Conservation (phyloP, 1,140 invertebrate genomes). For the Solenopsis fugax region DNA sequence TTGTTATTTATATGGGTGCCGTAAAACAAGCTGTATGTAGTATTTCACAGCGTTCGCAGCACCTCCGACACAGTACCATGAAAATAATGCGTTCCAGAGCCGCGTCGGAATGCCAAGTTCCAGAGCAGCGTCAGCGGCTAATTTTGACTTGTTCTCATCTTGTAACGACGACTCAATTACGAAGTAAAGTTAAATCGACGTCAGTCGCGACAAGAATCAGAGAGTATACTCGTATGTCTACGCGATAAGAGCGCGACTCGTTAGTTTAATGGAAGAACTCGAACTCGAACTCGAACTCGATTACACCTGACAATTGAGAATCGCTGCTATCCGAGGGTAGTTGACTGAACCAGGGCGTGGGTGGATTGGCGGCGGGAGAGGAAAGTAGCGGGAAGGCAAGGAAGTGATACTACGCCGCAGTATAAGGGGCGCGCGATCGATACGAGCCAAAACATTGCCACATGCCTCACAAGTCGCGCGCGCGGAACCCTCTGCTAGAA, state of each 20-base stretch:
- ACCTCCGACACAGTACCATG: neutral
- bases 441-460: constrained; percentile 87
- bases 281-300: neutral
- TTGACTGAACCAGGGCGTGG: constrained; percentile 84
- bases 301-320: constrained; percentile 75
- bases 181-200: neutral
- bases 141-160: constrained; percentile 21
- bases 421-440: constrained; percentile 82
- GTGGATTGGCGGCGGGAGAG: constrained; percentile 80
- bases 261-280: neutral
- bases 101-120: too few relatives aligned
- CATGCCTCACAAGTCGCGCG: constrained; percentile 79
- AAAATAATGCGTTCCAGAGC: constrained; percentile 34
- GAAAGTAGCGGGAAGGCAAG: constrained; percentile 56
- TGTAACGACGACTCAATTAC: neutral
- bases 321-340: constrained; percentile 81
- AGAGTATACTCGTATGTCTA: neutral
- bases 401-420: constrained; percentile 80
- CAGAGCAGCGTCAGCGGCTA: constrained; percentile 12
- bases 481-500: constrained; percentile 43
- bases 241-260: neutral
- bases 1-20: neutral
- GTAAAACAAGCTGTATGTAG: neutral
- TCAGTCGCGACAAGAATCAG: neutral
- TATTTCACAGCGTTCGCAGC: neutral